Conservation (phyloP, 2,113 vertebrate genomes). For the Myrmecophaga tridactyla region DNA sequence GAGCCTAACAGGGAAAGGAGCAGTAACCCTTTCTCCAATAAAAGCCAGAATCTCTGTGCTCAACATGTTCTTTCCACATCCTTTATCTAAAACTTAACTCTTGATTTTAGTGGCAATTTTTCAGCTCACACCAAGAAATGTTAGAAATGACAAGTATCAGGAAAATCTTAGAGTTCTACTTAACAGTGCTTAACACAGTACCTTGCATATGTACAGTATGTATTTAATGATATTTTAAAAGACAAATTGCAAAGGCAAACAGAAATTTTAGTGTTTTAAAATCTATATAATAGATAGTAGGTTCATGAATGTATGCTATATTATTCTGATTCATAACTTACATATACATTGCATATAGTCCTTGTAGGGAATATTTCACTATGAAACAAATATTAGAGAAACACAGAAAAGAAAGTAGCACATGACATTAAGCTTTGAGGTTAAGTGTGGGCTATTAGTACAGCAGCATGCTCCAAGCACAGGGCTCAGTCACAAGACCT, state of each 20-base stretch:
- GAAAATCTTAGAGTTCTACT: not conserved
- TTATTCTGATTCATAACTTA: not conserved
- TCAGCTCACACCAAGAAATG: not conserved
- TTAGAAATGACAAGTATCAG: not conserved
- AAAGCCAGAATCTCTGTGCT: not conserved
- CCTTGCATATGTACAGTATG: accelerated
- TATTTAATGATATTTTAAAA: not conserved
- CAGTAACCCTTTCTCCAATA: not conserved
- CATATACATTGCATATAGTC: not conserved
- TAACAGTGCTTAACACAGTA: not conserved
- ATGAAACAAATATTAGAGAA: not conserved
- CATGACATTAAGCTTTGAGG: not conserved
- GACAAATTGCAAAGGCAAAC: not conserved
- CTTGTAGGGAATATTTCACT: not conserved
- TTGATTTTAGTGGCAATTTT: not conserved
- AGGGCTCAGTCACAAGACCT: not conserved
- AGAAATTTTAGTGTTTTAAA: not conserved
- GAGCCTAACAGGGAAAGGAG: not conserved
- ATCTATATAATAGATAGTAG: not conserved
- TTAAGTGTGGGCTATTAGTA: not conserved
- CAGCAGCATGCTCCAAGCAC: not conserved
- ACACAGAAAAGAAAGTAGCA: not conserved
- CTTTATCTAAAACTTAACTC: not conserved
- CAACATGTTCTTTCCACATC: not conserved
- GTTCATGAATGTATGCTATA: not conserved